These are phyloP conservation scores for Paedocypris sp. DNA, from an alignment of 2,113 vertebrate species.

Conservation along the genomic window DNA sequence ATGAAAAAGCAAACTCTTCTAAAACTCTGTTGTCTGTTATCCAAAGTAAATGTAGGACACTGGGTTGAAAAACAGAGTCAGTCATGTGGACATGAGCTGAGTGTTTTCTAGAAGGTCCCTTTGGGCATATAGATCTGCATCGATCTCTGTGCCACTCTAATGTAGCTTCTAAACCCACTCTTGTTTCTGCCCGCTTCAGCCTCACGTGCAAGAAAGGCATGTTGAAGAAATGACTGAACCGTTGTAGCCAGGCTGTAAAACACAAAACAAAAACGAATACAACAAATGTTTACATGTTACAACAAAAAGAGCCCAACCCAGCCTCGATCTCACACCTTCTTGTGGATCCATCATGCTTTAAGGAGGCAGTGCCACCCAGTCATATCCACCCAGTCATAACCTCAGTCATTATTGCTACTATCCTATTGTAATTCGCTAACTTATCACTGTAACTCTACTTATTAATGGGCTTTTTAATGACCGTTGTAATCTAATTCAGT, in stretches of 20 bases:
- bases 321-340: too few relatives aligned
- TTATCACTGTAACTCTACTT: neutral
- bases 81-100: constrained; percentile 10
- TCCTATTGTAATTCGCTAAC: neutral
- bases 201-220: neutral
- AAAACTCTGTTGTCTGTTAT: neutral
- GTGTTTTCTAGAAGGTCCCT: neutral
- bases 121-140: neutral
- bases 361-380: too few relatives aligned
- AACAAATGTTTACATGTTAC: too few relatives aligned
- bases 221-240: neutral
- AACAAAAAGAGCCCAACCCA: too few relatives aligned
- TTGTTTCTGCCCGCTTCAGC: neutral
- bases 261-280: too few relatives aligned
- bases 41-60: constrained; percentile 7
- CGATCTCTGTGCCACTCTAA: neutral
- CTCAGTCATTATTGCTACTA: neutral
- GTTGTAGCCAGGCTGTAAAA: neutral
- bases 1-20: too few relatives aligned
- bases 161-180: neutral
- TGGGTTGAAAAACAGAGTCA: neutral
- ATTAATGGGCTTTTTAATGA: neutral
- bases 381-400: too few relatives aligned
- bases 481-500: neutral
- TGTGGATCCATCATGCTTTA: too few relatives aligned